phyloP scores from a whole-genome alignment of 2,113 vertebrate species.

The Myiopsitta monachus region DNA sequence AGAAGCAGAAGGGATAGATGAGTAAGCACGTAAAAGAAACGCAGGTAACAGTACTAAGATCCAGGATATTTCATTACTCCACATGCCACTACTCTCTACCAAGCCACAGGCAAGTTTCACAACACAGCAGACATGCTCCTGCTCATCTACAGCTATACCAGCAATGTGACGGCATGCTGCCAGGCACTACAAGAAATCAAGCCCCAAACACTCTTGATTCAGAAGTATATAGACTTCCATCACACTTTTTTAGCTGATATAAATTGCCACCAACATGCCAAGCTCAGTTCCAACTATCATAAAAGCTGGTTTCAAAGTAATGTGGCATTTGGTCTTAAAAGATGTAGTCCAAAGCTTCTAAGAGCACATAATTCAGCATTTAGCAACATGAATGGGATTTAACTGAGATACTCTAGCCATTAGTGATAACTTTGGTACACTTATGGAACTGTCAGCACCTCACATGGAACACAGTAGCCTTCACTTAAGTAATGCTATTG shows the following conservation, averaged over 20 bases:
- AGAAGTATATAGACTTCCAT: not conserved
- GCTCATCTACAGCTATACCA: not conserved
- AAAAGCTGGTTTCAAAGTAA: not conserved
- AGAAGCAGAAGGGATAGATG: not conserved
- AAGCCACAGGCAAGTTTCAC: not conserved
- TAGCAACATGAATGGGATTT: not conserved
- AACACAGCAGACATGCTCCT: rapidly evolving
- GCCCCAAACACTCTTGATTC: not conserved
- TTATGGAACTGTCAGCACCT: not conserved
- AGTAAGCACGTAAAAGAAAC: not conserved
- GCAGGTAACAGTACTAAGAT: not conserved
- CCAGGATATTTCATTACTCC: not conserved
- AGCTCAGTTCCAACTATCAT: rapidly evolving
- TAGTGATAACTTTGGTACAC: not conserved
- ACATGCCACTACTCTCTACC: rapidly evolving
- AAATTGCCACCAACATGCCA: not conserved
- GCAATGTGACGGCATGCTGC: not conserved
- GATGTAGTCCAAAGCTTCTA: not conserved
- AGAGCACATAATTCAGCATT: not conserved
- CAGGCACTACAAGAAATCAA: rapidly evolving
- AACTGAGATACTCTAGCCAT: not conserved
- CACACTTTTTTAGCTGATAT: not conserved
- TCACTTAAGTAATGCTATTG: not conserved
- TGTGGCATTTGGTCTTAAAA: rapidly evolving
- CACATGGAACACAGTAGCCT: not conserved